Percentiles rank a stretch among this genome's conserved stretches.
phyloP scores from a whole-genome alignment of 2,113 vertebrate genomes.

The Chelonoidis abingdonii region DNA sequence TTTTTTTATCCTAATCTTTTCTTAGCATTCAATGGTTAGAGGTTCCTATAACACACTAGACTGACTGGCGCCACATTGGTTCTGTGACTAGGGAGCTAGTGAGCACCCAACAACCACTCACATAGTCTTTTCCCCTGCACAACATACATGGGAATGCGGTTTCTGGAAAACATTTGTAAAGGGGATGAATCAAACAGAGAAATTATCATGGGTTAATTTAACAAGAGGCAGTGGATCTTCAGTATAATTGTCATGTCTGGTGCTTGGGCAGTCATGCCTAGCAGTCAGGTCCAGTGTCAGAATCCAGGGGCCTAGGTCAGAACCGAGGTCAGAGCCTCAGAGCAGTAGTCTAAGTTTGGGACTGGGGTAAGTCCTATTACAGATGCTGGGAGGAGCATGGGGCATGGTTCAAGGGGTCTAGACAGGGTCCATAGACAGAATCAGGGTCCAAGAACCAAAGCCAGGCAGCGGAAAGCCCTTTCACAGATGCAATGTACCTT shows the following conservation, averaged over 20 bases:
- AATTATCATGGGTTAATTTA: not conserved
- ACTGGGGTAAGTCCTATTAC: not conserved
- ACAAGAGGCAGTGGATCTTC: not conserved
- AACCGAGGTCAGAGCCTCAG: not conserved
- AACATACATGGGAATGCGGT: not conserved
- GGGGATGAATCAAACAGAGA: not conserved
- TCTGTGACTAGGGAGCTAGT: not conserved
- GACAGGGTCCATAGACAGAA: not conserved
- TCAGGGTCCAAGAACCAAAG: not conserved
- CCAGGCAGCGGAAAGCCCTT: too few relatives aligned
- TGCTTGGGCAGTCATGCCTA: not conserved
- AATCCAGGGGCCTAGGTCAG: not conserved
- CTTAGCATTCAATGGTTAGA: not conserved
- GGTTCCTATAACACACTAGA: not conserved
- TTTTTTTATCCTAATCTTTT: not conserved
- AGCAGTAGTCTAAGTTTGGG: not conserved
- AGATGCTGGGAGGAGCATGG: not conserved
- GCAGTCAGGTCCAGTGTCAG: not conserved
- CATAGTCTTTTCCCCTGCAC: constrained; percentile 23
- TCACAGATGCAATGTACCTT: too few relatives aligned
- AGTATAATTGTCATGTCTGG: not conserved
- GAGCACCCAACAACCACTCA: not conserved
- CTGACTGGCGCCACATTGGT: not conserved
- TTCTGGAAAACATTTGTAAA: constrained; percentile 10
- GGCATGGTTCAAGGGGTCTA: not conserved